Conservation (phyloP, 2,888 invertebrate genomes). For the Hyppa rectilinea region DNA sequence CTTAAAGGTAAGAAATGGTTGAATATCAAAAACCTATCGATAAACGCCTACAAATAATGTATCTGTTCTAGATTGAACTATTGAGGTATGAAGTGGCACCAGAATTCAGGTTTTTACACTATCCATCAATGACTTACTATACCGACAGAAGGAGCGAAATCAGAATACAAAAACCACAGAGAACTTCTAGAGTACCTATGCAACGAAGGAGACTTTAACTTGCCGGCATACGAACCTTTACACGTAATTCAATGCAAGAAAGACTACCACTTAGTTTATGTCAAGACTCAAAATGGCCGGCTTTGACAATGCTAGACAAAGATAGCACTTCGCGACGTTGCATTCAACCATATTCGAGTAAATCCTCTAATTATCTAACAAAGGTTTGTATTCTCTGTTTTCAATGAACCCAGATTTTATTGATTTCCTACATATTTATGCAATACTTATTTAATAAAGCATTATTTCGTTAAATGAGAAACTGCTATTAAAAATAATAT, state of each 20-base stretch:
- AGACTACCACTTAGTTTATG: not conserved
- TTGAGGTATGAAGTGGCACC: slow-evolving; percentile 64
- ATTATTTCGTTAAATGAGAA: not conserved
- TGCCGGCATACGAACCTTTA: not conserved
- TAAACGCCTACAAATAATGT: not conserved
- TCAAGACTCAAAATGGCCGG: not conserved
- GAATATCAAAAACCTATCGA: not conserved
- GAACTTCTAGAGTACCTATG: slow-evolving; percentile 13
- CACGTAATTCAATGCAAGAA: not conserved
- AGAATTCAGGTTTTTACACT: slow-evolving; percentile 76
- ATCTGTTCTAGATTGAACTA: slow-evolving; percentile 58
- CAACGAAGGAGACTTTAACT: slow-evolving; percentile 16
- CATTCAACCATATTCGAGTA: not conserved
- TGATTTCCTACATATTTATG: not conserved
- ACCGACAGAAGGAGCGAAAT: slow-evolving; percentile 18
- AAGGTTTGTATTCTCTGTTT: not conserved
- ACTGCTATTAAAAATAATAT: not conserved
- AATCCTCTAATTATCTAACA: not conserved
- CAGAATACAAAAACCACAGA: not conserved
- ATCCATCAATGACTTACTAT: slow-evolving; percentile 65
- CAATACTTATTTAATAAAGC: not conserved
- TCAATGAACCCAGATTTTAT: not conserved
- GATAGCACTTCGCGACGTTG: not conserved
- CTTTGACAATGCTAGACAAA: not conserved
- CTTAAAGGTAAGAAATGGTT: not conserved